Evolutionary conservation across 2,113 vertebrate genomes (phyloP).

Genomic region (Galemys pyrenaicus): DNA sequence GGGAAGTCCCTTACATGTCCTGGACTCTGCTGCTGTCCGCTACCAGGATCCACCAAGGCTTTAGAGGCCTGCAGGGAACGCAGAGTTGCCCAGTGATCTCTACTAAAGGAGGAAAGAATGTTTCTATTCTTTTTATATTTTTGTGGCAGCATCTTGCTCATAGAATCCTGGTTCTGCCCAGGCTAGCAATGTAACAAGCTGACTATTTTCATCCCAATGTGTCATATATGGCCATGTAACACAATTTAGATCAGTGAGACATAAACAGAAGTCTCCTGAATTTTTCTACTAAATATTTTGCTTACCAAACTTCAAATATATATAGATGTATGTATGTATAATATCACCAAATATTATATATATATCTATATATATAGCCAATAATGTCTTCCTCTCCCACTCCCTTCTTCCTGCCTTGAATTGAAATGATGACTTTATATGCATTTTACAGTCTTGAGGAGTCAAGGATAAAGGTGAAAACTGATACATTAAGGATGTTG

Average conservation of each 20-base stretch:
- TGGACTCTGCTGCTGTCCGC: not conserved
- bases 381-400: not conserved
- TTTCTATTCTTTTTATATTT: slow-evolving; percentile 11
- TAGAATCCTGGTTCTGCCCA: not conserved
- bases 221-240: not conserved
- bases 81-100: not conserved
- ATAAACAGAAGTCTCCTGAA: slow-evolving; percentile 2
- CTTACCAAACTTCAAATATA: not conserved
- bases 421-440: not conserved
- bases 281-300: slow-evolving; percentile 42
- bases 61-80: not conserved
- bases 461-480: not conserved
- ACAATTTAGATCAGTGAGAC: not conserved
- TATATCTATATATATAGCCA: no score
- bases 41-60: not conserved
- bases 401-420: not conserved
- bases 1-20: not conserved
- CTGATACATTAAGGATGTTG: not conserved
- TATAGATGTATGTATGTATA: no score
- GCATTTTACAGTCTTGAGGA: not conserved
- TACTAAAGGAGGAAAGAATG: not conserved
- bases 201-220: slow-evolving; percentile 17
- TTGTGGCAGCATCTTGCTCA: not conserved
- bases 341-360: no score
- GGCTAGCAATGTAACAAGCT: slow-evolving; percentile 1